Percentiles rank a stretch among this genome's conserved stretches.
Conservation (phyloP, 2,888 invertebrate species). For the Fragum fragum region DNA sequence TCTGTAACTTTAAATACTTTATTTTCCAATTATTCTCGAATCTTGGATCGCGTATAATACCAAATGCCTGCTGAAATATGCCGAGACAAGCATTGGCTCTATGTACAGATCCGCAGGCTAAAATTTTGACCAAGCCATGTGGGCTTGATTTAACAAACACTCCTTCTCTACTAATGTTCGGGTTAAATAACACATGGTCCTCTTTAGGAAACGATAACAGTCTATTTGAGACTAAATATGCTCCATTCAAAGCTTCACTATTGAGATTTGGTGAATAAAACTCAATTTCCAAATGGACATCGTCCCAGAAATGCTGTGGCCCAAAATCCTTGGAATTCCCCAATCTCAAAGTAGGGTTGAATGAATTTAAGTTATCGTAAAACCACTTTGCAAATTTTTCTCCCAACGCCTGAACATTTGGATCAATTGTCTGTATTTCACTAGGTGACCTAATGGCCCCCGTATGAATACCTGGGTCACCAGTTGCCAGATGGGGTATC, state of each 20-base stretch:
- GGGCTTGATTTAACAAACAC: conserved; percentile 89
- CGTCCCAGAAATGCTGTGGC: conserved; percentile 83
- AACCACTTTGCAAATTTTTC: conserved; percentile 83
- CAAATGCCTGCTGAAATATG: conserved; percentile 90
- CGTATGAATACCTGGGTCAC: not conserved
- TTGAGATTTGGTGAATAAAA: conserved; percentile 45
- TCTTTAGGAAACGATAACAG: conserved; percentile 74
- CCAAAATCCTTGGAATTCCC: conserved; percentile 75
- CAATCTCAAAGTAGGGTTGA: conserved; percentile 68
- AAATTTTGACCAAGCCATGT: conserved; percentile 90
- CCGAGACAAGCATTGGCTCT: conserved; percentile 88
- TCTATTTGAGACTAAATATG: conserved; percentile 69
- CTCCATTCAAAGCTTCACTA: conserved; percentile 69
- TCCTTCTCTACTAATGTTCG: conserved; percentile 89
- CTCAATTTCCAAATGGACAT: conserved; percentile 72
- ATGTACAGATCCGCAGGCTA: conserved; percentile 90
- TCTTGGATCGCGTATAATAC: conserved; percentile 90
- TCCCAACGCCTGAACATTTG: conserved; percentile 70
- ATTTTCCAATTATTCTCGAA: conserved; percentile 91
- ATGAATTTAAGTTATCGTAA: conserved; percentile 80
- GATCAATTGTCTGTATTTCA: not conserved
- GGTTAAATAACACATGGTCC: conserved; percentile 88
- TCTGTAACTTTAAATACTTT: conserved; percentile 87
- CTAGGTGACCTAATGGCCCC: not conserved
- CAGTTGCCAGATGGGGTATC: not conserved